Percentiles rank a stretch among this genome's conserved stretches.
Evolutionary conservation across 1,140 invertebrate genomes (phyloP).

Genomic region (Drosophila triauraria): DNA sequence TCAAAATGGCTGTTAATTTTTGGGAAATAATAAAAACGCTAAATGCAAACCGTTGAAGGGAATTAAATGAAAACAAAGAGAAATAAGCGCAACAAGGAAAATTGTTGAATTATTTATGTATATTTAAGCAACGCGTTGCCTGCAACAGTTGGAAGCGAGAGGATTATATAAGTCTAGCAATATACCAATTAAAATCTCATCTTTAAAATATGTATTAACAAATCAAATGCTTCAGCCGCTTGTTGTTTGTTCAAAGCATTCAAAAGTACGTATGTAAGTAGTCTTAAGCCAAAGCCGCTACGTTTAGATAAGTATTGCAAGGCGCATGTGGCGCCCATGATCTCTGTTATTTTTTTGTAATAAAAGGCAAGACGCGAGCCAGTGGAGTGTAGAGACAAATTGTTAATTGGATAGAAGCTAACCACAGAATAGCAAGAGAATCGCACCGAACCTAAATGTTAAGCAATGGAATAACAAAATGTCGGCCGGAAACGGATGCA

Average conservation of each 20-base stretch:
- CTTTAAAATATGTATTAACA: slow-evolving; percentile 44
- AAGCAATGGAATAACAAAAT: slow-evolving; percentile 56
- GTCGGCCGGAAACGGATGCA: slow-evolving; percentile 40
- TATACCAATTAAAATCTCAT: slow-evolving; percentile 53
- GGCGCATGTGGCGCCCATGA: slow-evolving; percentile 38
- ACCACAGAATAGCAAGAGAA: slow-evolving; percentile 46
- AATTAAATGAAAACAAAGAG: slow-evolving; percentile 28
- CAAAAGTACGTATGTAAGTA: slow-evolving; percentile 55
- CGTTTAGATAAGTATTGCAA: slow-evolving; percentile 57
- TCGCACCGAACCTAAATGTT: slow-evolving; percentile 60
- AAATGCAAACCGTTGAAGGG: slow-evolving; percentile 55
- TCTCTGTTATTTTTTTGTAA: slow-evolving; percentile 62
- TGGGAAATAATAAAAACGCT: slow-evolving; percentile 65
- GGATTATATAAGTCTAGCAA: slow-evolving; percentile 57
- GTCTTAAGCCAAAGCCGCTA: slow-evolving; percentile 38
- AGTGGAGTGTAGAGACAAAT: slow-evolving; percentile 44
- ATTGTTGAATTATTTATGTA: slow-evolving; percentile 67
- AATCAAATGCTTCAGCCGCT: slow-evolving; percentile 70
- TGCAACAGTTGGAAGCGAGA: slow-evolving; percentile 54
- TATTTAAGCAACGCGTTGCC: slow-evolving; percentile 74
- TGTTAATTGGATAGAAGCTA: slow-evolving; percentile 54
- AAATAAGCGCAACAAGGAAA: slow-evolving; percentile 28
- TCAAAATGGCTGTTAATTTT: slow-evolving; percentile 85
- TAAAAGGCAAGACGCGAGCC: slow-evolving; percentile 22
- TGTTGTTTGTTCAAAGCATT: slow-evolving; percentile 71